Conservation (phyloP, 2,113 vertebrate species). For the Ariopsis seemanni region DNA sequence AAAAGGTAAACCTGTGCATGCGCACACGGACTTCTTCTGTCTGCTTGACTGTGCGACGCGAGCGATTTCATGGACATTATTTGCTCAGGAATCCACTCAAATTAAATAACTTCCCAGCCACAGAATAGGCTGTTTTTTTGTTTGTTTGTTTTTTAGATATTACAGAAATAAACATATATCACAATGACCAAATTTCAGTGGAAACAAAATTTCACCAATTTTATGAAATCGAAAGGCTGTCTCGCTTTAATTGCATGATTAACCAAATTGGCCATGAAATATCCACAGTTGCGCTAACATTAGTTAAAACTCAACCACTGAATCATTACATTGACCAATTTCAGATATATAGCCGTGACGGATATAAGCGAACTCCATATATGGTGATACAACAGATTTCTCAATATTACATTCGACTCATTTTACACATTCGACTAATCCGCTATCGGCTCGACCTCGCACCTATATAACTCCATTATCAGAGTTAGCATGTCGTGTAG, state of each 20-base stretch:
- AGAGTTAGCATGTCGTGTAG: slow-evolving; percentile 17
- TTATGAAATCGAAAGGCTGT: too few relatives aligned
- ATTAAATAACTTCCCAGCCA: too few relatives aligned
- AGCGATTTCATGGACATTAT: too few relatives aligned
- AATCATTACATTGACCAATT: neutral
- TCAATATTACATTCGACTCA: neutral
- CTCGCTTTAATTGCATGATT: neutral
- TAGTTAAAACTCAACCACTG: neutral
- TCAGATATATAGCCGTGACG: neutral
- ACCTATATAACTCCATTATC: neutral
- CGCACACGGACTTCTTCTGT: too few relatives aligned
- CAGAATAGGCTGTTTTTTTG: too few relatives aligned
- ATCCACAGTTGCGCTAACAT: neutral
- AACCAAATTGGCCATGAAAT: neutral
- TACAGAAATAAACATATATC: too few relatives aligned
- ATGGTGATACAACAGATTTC: neutral
- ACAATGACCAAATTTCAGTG: too few relatives aligned
- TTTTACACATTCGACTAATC: neutral
- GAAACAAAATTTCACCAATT: too few relatives aligned
- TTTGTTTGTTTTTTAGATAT: too few relatives aligned
- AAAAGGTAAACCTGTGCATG: too few relatives aligned
- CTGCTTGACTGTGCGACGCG: too few relatives aligned
- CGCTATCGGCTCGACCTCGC: neutral
- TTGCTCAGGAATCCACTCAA: too few relatives aligned
- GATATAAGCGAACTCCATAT: neutral